Evolutionary conservation across 2,888 invertebrate species (phyloP), one percentile per base, ranked within the genome.

Genomic region (Nemotelus nigrinus): DNA sequence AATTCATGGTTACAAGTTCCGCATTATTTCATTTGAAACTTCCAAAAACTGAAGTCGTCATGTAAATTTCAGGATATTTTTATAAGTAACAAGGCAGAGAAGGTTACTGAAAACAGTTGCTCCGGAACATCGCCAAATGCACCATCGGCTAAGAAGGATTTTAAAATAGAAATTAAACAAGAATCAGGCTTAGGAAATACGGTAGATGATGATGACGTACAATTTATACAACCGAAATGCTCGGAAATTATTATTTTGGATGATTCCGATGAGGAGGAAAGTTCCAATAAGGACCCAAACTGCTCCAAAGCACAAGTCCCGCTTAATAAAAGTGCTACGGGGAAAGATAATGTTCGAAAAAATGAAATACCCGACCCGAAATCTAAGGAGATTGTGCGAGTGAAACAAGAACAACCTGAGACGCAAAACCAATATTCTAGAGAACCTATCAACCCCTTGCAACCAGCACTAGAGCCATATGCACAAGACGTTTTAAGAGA

Each of bases 211-310:
- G 70, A 70, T 50, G 70, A 70, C 41, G 43, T 70, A 2, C 43
- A 70, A 53, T 47, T 70, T 43, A 43, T 70, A 7, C 8, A 10
- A 53, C 2, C 48, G 4, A 2, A 3, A 25, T 3, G n/a, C 3
- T 68, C 68, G 39, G 70, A 70, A 41, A 43, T 10, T 8, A 43
- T 70, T 10, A 70, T 70, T 55, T 3, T 70, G 2, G 70, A 70
- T 43, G 50, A 45, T n/a, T 53, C 70, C 4, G 53, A 53, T 39
- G 48, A 47, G 3, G 70, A 70, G 3, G 60, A 25, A 7, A 57
- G 25, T 4, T 3, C 3, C 4, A 8, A 50, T 50, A 67, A 67
- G 2, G 39, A 5, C 2, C 25, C 50, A 43, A 39, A 4, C 25
- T 57, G n/a, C 8, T 57, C 57, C 8, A 8, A 4, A 3, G 57